phyloP scores from a whole-genome alignment of 2,888 invertebrate species.

The Hesperia comma region DNA sequence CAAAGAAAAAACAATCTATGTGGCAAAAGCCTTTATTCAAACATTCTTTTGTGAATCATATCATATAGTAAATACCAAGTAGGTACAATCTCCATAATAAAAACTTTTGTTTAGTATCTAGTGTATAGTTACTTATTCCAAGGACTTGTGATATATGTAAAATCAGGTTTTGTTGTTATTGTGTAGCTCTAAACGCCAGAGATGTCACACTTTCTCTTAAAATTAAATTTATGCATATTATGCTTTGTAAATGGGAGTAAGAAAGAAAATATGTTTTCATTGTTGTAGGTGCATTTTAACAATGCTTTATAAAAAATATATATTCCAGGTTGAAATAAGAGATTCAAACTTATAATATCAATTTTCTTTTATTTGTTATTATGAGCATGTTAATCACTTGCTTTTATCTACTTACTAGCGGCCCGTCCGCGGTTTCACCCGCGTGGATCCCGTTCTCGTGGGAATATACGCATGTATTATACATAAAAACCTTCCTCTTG shows the following conservation, averaged over 20 bases:
- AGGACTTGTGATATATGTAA: conserved; percentile 19
- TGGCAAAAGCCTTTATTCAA: conserved; percentile 44
- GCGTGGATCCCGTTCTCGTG: too few species aligned
- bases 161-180: conserved; percentile 26
- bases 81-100: conserved; percentile 14
- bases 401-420: too few species aligned
- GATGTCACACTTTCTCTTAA: conserved; percentile 30
- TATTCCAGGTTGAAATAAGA: too few species aligned
- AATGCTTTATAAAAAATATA: too few species aligned
- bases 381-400: too few species aligned
- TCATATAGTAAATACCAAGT: conserved; percentile 18
- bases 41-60: conserved; percentile 42
- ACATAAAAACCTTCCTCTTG: too few species aligned
- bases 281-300: too few species aligned
- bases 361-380: too few species aligned
- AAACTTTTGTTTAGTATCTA: conserved; percentile 23
- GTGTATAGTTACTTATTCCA: conserved; percentile 20
- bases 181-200: conserved; percentile 13
- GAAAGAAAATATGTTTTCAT: not conserved
- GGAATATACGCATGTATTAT: too few species aligned
- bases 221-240: conserved; percentile 11
- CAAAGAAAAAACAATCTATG: conserved; percentile 36
- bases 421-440: too few species aligned
- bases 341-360: too few species aligned
- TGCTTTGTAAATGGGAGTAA: conserved; percentile 5